Conservation (phyloP, 2,113 vertebrate species). For the Eubucco bourcierii region DNA sequence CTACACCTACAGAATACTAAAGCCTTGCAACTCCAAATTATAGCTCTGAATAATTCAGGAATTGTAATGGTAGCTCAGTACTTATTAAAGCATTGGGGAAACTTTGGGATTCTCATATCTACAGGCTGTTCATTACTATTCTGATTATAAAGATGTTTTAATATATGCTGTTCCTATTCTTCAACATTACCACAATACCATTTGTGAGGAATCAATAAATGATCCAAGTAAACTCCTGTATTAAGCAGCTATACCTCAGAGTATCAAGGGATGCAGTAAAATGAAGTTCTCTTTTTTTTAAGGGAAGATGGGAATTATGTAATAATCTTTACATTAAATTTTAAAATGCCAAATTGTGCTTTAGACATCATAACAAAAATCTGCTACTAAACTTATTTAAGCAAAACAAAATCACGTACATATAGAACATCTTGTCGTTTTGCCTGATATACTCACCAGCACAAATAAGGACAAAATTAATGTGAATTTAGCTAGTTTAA, state of each 20-base stretch:
- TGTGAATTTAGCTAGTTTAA: constrained; percentile 28
- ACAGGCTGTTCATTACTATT: constrained; percentile 43
- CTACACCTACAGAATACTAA: constrained; percentile 71
- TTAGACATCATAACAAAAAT: not conserved
- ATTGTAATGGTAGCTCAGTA: constrained; percentile 50
- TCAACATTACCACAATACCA: not conserved
- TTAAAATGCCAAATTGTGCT: constrained; percentile 24
- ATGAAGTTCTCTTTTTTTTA: constrained; percentile 2
- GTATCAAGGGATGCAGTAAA: constrained; percentile 15
- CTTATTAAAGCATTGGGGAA: constrained; percentile 64
- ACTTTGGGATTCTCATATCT: constrained; percentile 66
- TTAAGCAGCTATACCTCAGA: not conserved
- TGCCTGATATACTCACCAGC: not conserved
- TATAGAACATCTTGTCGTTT: not conserved
- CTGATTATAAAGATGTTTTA: constrained; percentile 45
- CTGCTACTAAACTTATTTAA: not conserved
- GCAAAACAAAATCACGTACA: not conserved
- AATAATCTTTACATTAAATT: constrained; percentile 36
- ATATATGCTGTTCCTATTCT: constrained; percentile 36
- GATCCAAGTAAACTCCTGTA: constrained; percentile 4
- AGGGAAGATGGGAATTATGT: not conserved
- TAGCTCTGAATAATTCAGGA: constrained; percentile 76
- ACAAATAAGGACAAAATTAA: not conserved
- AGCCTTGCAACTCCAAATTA: constrained; percentile 54
- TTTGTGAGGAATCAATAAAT: constrained; percentile 12